Evolutionary conservation across 2,888 invertebrate species (phyloP).

Genomic region (Caenorhabditis angaria): DNA sequence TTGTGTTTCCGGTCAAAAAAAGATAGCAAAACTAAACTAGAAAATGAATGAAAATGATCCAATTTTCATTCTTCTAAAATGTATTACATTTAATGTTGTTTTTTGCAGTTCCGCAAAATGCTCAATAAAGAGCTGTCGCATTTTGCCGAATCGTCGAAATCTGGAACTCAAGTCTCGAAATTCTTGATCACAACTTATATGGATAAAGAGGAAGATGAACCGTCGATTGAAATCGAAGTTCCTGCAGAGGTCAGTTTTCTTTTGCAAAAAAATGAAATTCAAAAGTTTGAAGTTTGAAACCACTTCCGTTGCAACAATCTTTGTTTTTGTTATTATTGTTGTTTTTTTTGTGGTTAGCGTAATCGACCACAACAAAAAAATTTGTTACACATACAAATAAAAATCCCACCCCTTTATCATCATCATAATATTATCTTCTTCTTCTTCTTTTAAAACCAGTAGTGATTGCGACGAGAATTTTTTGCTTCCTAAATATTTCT

Average conservation of each 20-base stretch:
- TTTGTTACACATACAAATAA: conserved; percentile 6
- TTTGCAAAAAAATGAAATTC: too few relatives aligned
- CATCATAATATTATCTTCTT: conserved; percentile 21
- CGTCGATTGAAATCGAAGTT: conserved; percentile 55
- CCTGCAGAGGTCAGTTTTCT: conserved; percentile 45
- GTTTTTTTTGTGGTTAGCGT: conserved; percentile 1
- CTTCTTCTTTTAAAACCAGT: conserved; percentile 22
- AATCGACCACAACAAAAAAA: too few relatives aligned
- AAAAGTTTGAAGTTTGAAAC: conserved; percentile 1
- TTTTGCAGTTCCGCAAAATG: conserved; percentile 96
- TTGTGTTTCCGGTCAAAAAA: too few relatives aligned
- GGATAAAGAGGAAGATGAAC: conserved; percentile 80
- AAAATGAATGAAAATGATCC: too few relatives aligned
- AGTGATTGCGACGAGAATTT: conserved; percentile 14
- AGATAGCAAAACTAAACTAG: too few relatives aligned
- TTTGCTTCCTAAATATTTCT: conserved; percentile 22
- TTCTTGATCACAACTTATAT: conserved; percentile 99
- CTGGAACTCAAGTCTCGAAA: conserved; percentile 96
- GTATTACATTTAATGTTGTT: too few relatives aligned
- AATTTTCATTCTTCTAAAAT: too few relatives aligned
- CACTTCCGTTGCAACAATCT: neutral
- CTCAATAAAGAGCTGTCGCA: conserved; percentile 98
- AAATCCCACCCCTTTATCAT: conserved; percentile 31
- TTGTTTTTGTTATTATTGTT: conserved; percentile 1
- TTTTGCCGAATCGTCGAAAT: conserved; percentile 97